Percentiles rank a stretch among this genome's conserved stretches.
Conservation (phyloP, 2,888 invertebrate species). For the Loripinus fragilis region DNA sequence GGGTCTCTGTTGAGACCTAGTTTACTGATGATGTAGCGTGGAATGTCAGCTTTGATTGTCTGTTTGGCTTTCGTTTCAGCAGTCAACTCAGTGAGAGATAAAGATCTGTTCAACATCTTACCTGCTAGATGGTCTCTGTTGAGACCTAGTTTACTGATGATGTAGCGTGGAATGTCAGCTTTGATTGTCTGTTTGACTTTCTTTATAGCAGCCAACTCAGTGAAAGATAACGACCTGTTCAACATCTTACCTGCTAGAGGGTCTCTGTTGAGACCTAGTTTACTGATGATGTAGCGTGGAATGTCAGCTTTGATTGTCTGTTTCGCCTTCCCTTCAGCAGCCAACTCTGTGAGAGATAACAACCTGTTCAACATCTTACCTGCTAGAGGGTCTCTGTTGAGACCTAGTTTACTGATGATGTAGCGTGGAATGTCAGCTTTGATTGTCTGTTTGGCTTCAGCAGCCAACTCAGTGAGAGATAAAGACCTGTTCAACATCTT, state of each 20-base stretch:
- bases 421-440: conserved; percentile 99
- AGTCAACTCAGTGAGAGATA: too few species aligned
- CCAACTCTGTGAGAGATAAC: too few species aligned
- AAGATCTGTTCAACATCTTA: conserved; percentile 73
- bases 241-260: conserved; percentile 94
- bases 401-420: conserved; percentile 97
- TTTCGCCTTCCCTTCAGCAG: conserved; percentile 88
- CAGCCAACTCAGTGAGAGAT: too few species aligned
- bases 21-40: too few species aligned
- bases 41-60: conserved; percentile 95
- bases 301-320: conserved; percentile 94
- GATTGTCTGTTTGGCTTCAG: conserved; percentile 88
- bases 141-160: conserved; percentile 97
- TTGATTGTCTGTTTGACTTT: conserved; percentile 88
- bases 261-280: conserved; percentile 97
- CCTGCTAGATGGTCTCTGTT: conserved; percentile 96
- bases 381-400: too few species aligned
- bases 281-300: conserved; percentile 99
- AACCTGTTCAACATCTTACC: too few species aligned
- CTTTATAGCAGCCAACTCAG: too few species aligned
- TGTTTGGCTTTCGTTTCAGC: conserved; percentile 87
- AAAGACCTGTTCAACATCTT: too few species aligned
- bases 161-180: conserved; percentile 98
- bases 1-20: too few species aligned
- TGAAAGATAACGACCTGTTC: too few species aligned